Conservation (phyloP, 2,113 vertebrate genomes). For the Paradoxurus hermaphroditus region DNA sequence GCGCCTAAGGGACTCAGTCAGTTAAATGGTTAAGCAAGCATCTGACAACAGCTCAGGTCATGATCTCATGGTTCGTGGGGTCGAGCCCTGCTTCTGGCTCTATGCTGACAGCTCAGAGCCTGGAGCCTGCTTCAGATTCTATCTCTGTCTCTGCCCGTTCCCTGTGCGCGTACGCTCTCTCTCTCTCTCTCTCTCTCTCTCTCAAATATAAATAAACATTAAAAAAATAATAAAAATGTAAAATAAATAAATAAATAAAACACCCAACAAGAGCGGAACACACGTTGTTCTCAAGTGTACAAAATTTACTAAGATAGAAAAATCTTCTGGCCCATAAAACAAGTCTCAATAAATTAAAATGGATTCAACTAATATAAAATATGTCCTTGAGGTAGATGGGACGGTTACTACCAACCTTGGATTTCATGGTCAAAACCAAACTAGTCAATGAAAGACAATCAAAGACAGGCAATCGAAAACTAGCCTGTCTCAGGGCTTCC, state of each 20-base stretch:
- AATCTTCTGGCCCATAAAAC: not conserved
- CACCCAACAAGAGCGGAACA: not conserved
- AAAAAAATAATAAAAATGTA: too few species aligned
- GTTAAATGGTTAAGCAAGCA: too few species aligned
- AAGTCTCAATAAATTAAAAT: not conserved
- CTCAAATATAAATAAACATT: too few species aligned
- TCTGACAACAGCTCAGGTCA: too few species aligned
- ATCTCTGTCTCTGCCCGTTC: too few species aligned
- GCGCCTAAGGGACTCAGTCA: too few species aligned
- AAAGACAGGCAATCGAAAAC: not conserved
- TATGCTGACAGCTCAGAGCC: too few species aligned
- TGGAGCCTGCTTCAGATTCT: too few species aligned
- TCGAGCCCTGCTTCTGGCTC: too few species aligned
- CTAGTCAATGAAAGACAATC: not conserved
- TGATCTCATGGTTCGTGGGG: too few species aligned
- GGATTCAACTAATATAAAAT: not conserved
- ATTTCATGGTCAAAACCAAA: not conserved
- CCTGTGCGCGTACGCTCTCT: accelerated
- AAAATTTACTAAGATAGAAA: not conserved
- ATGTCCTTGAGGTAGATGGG: not conserved
- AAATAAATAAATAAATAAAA: not conserved
- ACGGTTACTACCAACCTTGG: not conserved
- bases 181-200: too few species aligned
- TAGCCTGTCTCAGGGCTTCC: not conserved
- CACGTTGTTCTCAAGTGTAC: not conserved